Base-by-base conservation (phyloP, 2,797 vertebrate species). In the Pangasius krempfi region DNA sequence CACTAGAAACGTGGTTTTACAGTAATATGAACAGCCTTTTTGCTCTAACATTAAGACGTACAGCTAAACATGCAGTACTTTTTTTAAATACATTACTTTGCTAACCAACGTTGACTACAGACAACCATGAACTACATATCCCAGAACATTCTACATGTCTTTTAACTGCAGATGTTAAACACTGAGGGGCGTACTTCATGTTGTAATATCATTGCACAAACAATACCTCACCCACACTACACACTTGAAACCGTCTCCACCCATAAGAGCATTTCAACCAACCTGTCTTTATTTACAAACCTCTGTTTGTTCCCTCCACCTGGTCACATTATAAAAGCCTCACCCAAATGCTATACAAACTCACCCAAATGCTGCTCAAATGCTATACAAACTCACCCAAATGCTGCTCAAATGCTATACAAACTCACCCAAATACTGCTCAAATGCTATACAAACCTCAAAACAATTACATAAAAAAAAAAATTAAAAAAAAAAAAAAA, bases 231-330 rank as follows among this genome's bases (percentile, higher is more conserved):
- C 70, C 87, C 80, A 73, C 52, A 16, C 1, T 25, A 33, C 40
- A 68, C 78, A 72, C 40, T 27, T 87, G 12, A 81, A 86, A 78
- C 56, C 10, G 22, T 33, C 80, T 88, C 66, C 80, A 83, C 87
- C 87, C 80, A 75, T 3, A 20, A 25, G 1, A 27, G 3, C 14
- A 18, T n/a, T 83, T 44, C 25, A 82, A 60, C 80, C 22, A 60
- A 82, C 56, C 56, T 13, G 56, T n/a, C 58, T 83, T n/a, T 58
- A n/a, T n/a, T 80, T 58, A 80, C 54, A 37, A 58, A 80, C 18
- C 30, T 58, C 52, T 2, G 25, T 33, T 54, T 56, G 50, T 79
- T 79, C 50, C n/a, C 56, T 82, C 30, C 54, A 80, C 52, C 54
- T 5, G 22, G 10, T 40, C 37, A 44, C 20, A 1, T 9, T 44